phyloP scores from a whole-genome alignment of 2,888 invertebrate species.

The Dolomedes plantarius region DNA sequence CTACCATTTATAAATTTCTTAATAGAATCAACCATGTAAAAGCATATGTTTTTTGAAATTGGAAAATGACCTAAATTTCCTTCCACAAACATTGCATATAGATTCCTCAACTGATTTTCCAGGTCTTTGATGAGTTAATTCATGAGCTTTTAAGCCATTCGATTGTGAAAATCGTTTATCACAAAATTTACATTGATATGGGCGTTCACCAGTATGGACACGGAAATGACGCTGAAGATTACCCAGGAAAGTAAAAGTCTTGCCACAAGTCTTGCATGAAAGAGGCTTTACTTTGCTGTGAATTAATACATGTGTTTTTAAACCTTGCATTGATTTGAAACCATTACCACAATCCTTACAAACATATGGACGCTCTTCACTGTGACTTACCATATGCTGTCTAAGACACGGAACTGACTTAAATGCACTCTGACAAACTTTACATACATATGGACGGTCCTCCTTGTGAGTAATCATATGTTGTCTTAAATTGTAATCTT shows the following conservation, averaged over 20 bases:
- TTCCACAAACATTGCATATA: conserved; percentile 45
- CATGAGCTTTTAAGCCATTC: conserved; percentile 62
- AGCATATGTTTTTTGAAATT: conserved; percentile 57
- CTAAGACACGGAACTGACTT: conserved; percentile 54
- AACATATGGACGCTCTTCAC: conserved; percentile 46
- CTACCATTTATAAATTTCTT: too few species aligned
- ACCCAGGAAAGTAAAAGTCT: conserved; percentile 51
- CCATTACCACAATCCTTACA: conserved; percentile 60
- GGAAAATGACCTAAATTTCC: conserved; percentile 51
- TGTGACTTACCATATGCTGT: conserved; percentile 64
- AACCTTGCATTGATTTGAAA: conserved; percentile 55
- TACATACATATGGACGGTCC: conserved; percentile 51
- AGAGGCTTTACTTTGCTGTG: conserved; percentile 59
- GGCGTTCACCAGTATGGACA: conserved; percentile 59
- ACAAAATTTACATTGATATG: conserved; percentile 51
- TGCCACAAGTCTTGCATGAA: conserved; percentile 55
- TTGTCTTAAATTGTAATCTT: conserved; percentile 36
- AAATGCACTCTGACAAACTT: conserved; percentile 47
- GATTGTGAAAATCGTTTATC: conserved; percentile 60
- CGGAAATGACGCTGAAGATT: conserved; percentile 59
- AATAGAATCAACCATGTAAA: not conserved
- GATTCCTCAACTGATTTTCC: conserved; percentile 23
- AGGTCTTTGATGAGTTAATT: conserved; percentile 49
- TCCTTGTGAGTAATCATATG: conserved; percentile 59
- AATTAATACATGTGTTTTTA: conserved; percentile 52